Base-by-base conservation (phyloP, 2,113 vertebrate genomes). In the Montifringilla adamsi region DNA sequence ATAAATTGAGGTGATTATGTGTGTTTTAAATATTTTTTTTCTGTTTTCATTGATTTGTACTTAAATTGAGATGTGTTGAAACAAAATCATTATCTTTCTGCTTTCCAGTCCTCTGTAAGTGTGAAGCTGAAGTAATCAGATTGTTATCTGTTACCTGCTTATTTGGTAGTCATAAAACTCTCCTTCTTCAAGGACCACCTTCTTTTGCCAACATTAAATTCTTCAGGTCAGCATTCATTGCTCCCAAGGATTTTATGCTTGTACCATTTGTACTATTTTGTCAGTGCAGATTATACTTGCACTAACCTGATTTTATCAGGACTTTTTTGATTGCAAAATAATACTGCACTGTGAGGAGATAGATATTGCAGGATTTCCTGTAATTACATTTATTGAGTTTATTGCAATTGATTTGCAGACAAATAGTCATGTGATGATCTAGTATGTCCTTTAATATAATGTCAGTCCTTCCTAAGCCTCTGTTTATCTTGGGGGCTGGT, bases 331-430 rank as follows among this genome's bases (percentile, higher is more conserved):
- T 39, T 74, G 75, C 24, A 49, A 81, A 78, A 59, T 78, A 90
- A 63, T 74, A 44, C 16, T 55, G 24, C 4, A 6, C 63, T 90
- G 35, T 72, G 72, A 86, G 75, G 60, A 92, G 60, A 47, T 12
- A 46, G 79, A 26, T 83, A 66, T 59, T 83, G 59, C 39, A 59
- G 64, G 35, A 70, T 91, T 91, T 80, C 15, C 78, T 89, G 26
- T 91, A 91, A 86, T 95, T 77, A 50, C 19, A 77, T 90, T 88
- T 88, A 63, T 53, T 89, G 89, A 95, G 13, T 55, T 94, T 80
- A 80, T 67, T 70, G 56, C 58, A 80, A 81, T 75, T 85, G 79
- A 90, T 90, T 88, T 92, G 43, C 47, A 86, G 81, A 63, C 81
- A 72, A 81, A 81, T 91, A 53, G 60, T 67, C 35, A 41, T 27